phyloP scores from a whole-genome alignment of 2,113 vertebrate genomes.

The Chaetodon trifascialis region DNA sequence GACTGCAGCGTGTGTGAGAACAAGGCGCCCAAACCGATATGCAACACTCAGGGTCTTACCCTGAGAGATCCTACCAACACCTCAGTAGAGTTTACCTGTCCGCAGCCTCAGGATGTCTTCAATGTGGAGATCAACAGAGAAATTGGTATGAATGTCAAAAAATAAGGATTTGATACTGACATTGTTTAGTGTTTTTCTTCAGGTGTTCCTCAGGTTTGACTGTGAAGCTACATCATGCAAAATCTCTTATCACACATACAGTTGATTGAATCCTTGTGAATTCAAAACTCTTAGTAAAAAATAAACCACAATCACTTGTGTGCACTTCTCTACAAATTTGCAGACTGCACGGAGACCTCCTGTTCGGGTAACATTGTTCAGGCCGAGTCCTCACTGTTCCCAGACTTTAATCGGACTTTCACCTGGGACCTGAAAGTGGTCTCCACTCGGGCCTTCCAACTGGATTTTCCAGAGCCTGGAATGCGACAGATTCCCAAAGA shows the following conservation, averaged over 20 bases:
- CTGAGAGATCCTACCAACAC: conserved; percentile 30
- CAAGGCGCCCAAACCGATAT: conserved; percentile 25
- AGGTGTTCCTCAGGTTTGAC: neutral
- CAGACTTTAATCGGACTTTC: conserved; percentile 89
- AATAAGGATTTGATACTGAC: neutral
- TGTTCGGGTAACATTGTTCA: conserved; percentile 85
- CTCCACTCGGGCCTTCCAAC: conserved; percentile 80
- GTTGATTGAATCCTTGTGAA: neutral
- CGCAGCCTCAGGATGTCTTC: conserved; percentile 78
- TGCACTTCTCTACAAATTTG: conserved; percentile 38
- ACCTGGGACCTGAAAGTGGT: conserved; percentile 87
- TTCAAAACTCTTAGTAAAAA: neutral
- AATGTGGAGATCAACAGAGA: conserved; percentile 78
- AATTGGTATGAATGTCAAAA: conserved; percentile 67
- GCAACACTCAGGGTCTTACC: fast-evolving
- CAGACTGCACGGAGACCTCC: conserved; percentile 86
- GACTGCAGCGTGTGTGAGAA: conserved; percentile 75
- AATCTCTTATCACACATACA: neutral
- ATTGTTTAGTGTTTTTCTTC: neutral
- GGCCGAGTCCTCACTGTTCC: conserved; percentile 79
- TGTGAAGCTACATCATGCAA: neutral
- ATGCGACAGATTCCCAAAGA: conserved; percentile 86
- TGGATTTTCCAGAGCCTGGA: conserved; percentile 86
- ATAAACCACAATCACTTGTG: neutral
- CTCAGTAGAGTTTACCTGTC: conserved; percentile 77